phyloP scores from a whole-genome alignment of 2,888 invertebrate genomes.

The Calliopum simillimum region DNA sequence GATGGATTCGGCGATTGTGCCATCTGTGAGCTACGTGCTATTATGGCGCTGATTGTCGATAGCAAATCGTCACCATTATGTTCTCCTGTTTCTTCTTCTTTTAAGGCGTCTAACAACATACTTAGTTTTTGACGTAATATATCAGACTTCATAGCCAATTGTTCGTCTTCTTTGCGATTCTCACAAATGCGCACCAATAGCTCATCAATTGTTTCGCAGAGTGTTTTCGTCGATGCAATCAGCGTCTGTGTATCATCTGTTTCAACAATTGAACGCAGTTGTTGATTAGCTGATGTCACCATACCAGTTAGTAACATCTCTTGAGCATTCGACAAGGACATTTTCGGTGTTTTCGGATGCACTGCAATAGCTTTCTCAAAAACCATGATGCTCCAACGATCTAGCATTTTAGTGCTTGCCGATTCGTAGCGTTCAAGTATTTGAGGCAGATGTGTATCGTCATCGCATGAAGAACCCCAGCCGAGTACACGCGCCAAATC shows the following conservation, averaged over 20 bases:
- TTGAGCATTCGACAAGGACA: slow-evolving; percentile 69
- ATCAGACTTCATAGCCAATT: slow-evolving; percentile 76
- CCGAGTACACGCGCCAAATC: slow-evolving; percentile 95
- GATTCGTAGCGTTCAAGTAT: slow-evolving; percentile 94
- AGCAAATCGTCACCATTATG: slow-evolving; percentile 63
- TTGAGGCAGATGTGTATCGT: slow-evolving; percentile 92
- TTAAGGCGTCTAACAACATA: slow-evolving; percentile 77
- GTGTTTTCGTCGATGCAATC: slow-evolving; percentile 77
- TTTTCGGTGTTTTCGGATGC: slow-evolving; percentile 67
- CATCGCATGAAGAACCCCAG: slow-evolving; percentile 97
- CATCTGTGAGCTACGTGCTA: slow-evolving; percentile 53
- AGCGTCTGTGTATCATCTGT: slow-evolving; percentile 81
- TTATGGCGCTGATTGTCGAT: slow-evolving; percentile 60
- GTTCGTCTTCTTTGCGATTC: slow-evolving; percentile 73
- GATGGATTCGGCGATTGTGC: slow-evolving; percentile 43
- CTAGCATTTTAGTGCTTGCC: slow-evolving; percentile 97
- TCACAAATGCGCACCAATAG: slow-evolving; percentile 75
- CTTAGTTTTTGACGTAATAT: slow-evolving; percentile 80
- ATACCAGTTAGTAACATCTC: slow-evolving; percentile 74
- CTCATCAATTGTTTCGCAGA: slow-evolving; percentile 85
- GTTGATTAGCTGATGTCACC: slow-evolving; percentile 81
- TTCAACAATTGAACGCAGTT: slow-evolving; percentile 88
- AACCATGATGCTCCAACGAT: slow-evolving; percentile 97
- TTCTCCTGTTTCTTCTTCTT: slow-evolving; percentile 73
- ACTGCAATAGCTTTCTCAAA: slow-evolving; percentile 82